These are phyloP conservation scores for Pterostichus niger DNA, from an alignment of 2,888 invertebrate species.

Conservation along the genomic window DNA sequence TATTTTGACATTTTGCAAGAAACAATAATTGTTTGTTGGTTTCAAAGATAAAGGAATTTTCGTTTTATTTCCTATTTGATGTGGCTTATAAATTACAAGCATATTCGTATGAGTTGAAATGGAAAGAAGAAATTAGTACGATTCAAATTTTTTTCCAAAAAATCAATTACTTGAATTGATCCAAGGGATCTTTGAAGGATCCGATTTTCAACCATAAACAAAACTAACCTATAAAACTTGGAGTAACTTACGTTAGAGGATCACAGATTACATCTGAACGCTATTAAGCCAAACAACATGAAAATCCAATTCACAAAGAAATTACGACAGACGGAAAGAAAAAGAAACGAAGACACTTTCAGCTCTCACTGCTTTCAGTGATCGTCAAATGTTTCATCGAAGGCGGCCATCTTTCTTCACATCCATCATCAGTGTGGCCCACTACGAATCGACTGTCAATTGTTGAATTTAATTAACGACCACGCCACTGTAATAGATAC, in stretches of 20 bases:
- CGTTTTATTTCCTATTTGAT: too few relatives aligned
- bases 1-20: too few relatives aligned
- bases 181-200: constrained; percentile 11
- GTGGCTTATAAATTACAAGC: too few relatives aligned
- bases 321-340: constrained; percentile 7
- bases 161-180: constrained; percentile 18
- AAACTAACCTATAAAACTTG: constrained; percentile 52
- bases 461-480: constrained; percentile 63
- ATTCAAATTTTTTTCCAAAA: too few relatives aligned
- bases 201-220: constrained; percentile 6
- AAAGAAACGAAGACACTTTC: constrained; percentile 3
- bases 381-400: constrained; percentile 12
- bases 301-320: constrained; percentile 43
- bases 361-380: too few relatives aligned
- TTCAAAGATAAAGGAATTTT: too few relatives aligned
- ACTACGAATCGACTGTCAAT: constrained; percentile 51
- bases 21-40: too few relatives aligned
- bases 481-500: constrained; percentile 16
- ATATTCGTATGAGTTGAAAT: too few relatives aligned
- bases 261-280: constrained; percentile 45
- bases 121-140: too few relatives aligned
- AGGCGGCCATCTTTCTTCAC: constrained; percentile 17
- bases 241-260: constrained; percentile 40
- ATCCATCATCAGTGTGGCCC: constrained; percentile 28
- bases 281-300: constrained; percentile 38